Evolutionary conservation across 2,113 vertebrate genomes (phyloP).

Genomic region (Lycocorax pyrrhopterus): DNA sequence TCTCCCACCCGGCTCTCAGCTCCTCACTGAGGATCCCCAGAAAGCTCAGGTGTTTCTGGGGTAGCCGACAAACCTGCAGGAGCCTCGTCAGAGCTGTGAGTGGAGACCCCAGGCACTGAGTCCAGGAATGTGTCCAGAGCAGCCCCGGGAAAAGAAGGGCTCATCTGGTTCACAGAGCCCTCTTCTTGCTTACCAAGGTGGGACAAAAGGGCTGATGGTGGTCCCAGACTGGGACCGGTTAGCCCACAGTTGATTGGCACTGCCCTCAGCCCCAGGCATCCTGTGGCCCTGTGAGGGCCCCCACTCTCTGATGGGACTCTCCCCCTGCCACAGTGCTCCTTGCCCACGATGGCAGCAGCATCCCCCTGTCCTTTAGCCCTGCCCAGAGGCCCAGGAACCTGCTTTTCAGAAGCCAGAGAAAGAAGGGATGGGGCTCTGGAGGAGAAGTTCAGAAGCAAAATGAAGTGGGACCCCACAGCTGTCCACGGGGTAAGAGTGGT

Average conservation of each 20-base stretch:
- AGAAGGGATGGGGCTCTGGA: neutral
- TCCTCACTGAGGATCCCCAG: constrained; percentile 47
- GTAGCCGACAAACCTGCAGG: constrained; percentile 34
- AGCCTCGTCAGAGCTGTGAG: neutral
- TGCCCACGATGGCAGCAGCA: neutral
- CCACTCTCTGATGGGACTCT: neutral
- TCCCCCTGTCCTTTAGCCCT: neutral
- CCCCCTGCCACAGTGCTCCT: neutral
- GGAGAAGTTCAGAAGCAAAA: neutral
- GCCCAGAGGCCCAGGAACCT: neutral
- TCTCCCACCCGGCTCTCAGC: neutral
- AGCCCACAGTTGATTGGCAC: neutral
- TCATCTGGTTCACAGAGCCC: neutral
- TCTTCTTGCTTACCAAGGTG: neutral
- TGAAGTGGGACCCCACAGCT: neutral
- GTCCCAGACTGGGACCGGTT: neutral
- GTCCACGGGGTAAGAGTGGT: neutral
- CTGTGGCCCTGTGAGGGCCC: neutral
- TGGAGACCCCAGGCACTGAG: no score
- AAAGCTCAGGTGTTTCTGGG: constrained; percentile 40
- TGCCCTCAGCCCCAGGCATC: neutral
- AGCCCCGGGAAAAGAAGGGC: neutral
- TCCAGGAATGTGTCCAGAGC: neutral
- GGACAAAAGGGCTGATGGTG: neutral
- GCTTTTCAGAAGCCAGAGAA: neutral